Evolutionary conservation across 1,140 invertebrate genomes (phyloP).

Genomic region (Drosophila seguyi): DNA sequence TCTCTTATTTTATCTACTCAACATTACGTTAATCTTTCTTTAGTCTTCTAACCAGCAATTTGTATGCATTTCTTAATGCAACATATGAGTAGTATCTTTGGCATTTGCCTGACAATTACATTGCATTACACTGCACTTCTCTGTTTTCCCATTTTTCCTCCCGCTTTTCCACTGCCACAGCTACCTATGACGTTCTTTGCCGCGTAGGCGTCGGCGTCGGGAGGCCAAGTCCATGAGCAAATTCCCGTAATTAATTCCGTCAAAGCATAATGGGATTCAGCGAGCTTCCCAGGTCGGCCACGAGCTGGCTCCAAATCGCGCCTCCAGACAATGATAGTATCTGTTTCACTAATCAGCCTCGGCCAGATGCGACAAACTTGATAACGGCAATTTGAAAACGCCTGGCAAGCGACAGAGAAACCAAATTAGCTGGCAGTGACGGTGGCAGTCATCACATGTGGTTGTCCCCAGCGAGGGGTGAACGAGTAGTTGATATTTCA

Average conservation of each 20-base stretch:
- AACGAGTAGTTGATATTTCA: background rate
- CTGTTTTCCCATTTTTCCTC: background rate
- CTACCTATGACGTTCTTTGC: constrained; percentile 3
- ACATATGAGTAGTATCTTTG: constrained; percentile 11
- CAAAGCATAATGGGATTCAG: constrained; percentile 18
- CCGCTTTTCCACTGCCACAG: background rate
- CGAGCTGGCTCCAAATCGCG: constrained; percentile 10
- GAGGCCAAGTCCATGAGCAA: constrained; percentile 18
- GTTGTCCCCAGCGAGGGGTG: constrained; percentile 2
- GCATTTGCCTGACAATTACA: constrained; percentile 15
- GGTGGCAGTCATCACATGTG: constrained; percentile 8
- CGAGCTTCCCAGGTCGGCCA: constrained; percentile 9
- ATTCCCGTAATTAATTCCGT: constrained; percentile 24
- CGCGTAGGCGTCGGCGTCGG: background rate
- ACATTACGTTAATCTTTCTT: background rate
- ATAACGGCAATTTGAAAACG: constrained; percentile 22
- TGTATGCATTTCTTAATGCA: constrained; percentile 12
- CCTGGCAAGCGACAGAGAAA: constrained; percentile 3
- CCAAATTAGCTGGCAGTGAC: constrained; percentile 14
- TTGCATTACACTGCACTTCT: constrained; percentile 24
- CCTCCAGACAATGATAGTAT: constrained; percentile 19
- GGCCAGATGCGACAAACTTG: constrained; percentile 16
- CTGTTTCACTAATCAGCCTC: constrained; percentile 24
- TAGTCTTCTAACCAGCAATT: background rate
- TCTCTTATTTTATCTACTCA: background rate